Evolutionary conservation across 1,140 invertebrate species (phyloP), one percentile per base, ranked within the genome.

Genomic region (Alviniconcha marisindica): DNA sequence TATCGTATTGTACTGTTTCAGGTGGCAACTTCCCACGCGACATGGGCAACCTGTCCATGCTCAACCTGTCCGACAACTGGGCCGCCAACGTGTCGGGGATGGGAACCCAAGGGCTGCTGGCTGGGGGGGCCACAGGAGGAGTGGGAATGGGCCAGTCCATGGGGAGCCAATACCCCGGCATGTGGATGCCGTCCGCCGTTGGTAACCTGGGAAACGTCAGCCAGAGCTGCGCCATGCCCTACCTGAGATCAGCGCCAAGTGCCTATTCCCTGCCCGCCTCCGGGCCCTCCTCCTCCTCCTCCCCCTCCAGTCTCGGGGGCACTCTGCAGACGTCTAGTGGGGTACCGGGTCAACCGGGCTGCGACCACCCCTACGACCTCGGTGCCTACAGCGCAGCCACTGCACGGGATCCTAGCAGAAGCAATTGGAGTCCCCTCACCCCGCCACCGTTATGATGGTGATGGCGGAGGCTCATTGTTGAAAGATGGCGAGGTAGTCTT

Each of bases 181-280:
- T 91, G 89, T 91, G 91, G 91, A 90, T 91, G 89, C 83, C 88
- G 12, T 84, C 83, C 54, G 84, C 83, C 18, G 83, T 90, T 36
- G 85, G 90, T 82, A 91, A 91, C 76, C 85, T 91, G 38, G 87
- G 90, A 51, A 78, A 78, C 77, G 85, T 90, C 54, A 91, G 90
- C 87, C 91, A 91, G 85, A 91, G 87, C 85, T 91, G 91, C 87
- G 87, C 89, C 71, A 90, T 91, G 88, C 91, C 91, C 28, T 89
- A 89, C 83, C 86, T 90, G 40, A 88, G 88, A 3, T 82, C 84
- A 28, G 81, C 79, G n/a, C 84, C 84, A 24, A 86, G 87, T 56
- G 77, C 81, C 15, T 88, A 87, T 24, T 80, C 86, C 10, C 40
- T 86, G 18, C 66, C 86, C n/a, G 83, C 81, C 77, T 83, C 87